Percentiles rank a stretch among this genome's conserved stretches.
Evolutionary conservation across 2,113 vertebrate species (phyloP).

Genomic region (Spea bombifrons): DNA sequence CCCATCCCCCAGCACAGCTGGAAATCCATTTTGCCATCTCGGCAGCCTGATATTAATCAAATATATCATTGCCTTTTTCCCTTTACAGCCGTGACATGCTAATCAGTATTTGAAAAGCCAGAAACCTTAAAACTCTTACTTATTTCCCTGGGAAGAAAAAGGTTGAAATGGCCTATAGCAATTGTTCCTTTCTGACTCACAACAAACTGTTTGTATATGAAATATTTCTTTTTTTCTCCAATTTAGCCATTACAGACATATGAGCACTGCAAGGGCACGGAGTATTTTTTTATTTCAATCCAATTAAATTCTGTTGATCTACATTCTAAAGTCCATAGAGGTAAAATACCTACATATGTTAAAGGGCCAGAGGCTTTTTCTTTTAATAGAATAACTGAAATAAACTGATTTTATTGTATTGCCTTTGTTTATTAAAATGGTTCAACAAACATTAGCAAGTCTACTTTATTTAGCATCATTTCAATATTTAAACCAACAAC

Average conservation of each 20-base stretch:
- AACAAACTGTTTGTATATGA: conserved; percentile 22
- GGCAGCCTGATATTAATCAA: conserved; percentile 34
- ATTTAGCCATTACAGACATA: conserved; percentile 5
- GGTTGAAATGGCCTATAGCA: conserved; percentile 26
- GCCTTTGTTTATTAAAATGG: too few relatives aligned
- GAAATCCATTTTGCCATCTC: conserved; percentile 33
- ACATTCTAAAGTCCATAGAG: too few relatives aligned
- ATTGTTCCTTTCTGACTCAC: conserved; percentile 1
- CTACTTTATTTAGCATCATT: too few relatives aligned
- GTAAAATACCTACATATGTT: too few relatives aligned
- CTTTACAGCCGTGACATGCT: conserved; percentile 25
- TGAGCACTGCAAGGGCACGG: neutral
- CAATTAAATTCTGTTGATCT: neutral
- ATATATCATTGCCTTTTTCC: conserved; percentile 31
- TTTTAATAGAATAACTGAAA: too few relatives aligned
- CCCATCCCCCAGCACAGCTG: conserved; percentile 13
- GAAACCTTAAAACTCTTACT: conserved; percentile 32
- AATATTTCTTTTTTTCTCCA: conserved; percentile 1
- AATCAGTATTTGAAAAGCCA: conserved; percentile 41
- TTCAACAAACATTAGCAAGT: too few relatives aligned
- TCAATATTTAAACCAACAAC: too few relatives aligned
- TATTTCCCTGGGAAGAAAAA: conserved; percentile 29
- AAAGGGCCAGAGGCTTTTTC: too few relatives aligned
- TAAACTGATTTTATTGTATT: too few relatives aligned
- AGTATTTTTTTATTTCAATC: neutral